Evolutionary conservation across 2,797 vertebrate genomes (phyloP), one percentile per base, ranked within the genome.

Genomic region (Ambastaia sidthimunki): DNA sequence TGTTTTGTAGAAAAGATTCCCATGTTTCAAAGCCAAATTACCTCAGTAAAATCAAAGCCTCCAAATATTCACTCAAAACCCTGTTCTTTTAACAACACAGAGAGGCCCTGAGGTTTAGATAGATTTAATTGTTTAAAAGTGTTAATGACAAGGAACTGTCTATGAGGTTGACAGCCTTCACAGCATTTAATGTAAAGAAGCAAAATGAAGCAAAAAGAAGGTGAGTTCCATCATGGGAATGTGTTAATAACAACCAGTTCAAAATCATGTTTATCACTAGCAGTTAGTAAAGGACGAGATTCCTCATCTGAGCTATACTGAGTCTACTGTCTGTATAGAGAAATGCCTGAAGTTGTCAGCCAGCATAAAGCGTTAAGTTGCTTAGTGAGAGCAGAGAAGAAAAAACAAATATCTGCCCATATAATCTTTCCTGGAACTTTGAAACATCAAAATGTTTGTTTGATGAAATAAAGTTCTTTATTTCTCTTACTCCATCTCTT

Each of bases 91-190:
- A 80, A 79, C 82, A 87, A 80, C 82, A 76, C 78, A 55, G 63
- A 23, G 73, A 83, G 88, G 75, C 69, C 77, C 55, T 66, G 37
- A 66, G 77, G 80, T 84, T 80, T 74, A 89, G 84, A 90, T 50
- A 80, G 85, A 89, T 90, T 88, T 84, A 74, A 82, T 79, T 83
- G 85, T 88, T 86, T 80, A 78, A 80, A 82, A 68, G 77, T 90
- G 88, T 91, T 91, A 90, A 89, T 85, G 80, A 87, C 84, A 74
- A 28, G 25, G 83, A 80, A 85, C 86, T 63, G 85, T 85, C 85
- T 87, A 81, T 37, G 34, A 81, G 60, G 81, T 83, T 80, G 83
- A 81, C 80, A 82, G 77, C 82, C 72, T 81, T 87, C 84, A 88
- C 84, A 85, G 9, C 10, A 11, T 44, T 44, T 44, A 44, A 90